phyloP scores from a whole-genome alignment of 2,797 vertebrate genomes.

The Oryzias sinensis region DNA sequence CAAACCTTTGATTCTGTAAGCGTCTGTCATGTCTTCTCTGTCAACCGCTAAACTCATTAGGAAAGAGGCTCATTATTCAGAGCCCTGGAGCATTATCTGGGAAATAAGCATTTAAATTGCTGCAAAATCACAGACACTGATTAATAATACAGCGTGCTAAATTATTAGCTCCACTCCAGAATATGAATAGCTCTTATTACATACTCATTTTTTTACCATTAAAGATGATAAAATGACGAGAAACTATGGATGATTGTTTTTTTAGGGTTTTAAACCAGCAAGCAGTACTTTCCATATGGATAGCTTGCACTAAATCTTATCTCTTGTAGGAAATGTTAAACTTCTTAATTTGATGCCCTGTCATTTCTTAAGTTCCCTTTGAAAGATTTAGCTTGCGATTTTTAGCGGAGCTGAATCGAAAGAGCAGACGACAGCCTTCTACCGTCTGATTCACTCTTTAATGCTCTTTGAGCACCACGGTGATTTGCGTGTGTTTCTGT shows the following conservation, averaged over 20 bases:
- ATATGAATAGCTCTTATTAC: slow-evolving; percentile 47
- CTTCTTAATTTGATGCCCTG: not conserved
- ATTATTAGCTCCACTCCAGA: slow-evolving; percentile 54
- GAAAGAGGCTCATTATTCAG: slow-evolving; percentile 62
- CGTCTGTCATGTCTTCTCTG: slow-evolving; percentile 45
- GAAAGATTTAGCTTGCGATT: slow-evolving; percentile 30
- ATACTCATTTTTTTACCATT: slow-evolving; percentile 31
- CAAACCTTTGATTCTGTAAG: slow-evolving; percentile 64
- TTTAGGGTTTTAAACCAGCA: slow-evolving; percentile 30
- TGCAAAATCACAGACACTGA: slow-evolving; percentile 67
- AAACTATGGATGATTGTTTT: slow-evolving; percentile 7
- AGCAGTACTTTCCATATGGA: slow-evolving; percentile 2
- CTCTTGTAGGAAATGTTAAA: not conserved
- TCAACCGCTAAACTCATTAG: slow-evolving; percentile 64
- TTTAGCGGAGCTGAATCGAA: slow-evolving; percentile 50
- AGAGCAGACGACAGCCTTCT: slow-evolving; percentile 44
- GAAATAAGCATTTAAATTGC: slow-evolving; percentile 69
- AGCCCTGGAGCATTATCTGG: slow-evolving; percentile 52
- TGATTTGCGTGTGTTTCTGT: slow-evolving; percentile 30
- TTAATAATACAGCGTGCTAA: slow-evolving; percentile 70
- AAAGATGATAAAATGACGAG: slow-evolving; percentile 38
- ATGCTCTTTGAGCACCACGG: slow-evolving; percentile 57
- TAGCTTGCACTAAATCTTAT: not conserved
- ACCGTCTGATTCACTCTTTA: slow-evolving; percentile 41
- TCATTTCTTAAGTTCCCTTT: slow-evolving; percentile 25